These are phyloP conservation scores for Stegastes partitus DNA, from an alignment of 2,113 vertebrate genomes.

Conservation along the genomic window DNA sequence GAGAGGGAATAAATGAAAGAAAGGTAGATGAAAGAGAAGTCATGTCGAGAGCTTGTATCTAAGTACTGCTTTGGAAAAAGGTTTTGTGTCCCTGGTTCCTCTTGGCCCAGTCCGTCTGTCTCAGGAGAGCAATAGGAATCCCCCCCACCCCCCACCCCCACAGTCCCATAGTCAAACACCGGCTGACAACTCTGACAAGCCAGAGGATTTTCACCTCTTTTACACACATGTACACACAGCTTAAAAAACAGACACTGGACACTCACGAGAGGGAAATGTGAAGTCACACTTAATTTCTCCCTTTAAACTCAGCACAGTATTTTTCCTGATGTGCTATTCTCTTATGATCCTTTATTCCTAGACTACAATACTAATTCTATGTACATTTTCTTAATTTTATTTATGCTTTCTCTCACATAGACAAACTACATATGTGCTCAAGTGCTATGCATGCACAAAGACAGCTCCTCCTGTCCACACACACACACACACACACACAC, in stretches of 20 bases:
- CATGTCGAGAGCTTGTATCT: constrained; percentile 14
- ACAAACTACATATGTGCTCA: background rate
- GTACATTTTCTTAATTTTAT: constrained; percentile 5
- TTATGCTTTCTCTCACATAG: constrained; percentile 1
- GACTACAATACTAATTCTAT: background rate
- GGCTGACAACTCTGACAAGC: constrained; percentile 64
- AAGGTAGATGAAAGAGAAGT: constrained; percentile 4
- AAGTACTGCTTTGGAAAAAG: constrained; percentile 33
- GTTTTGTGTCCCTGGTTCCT: constrained; percentile 35
- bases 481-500: constrained; percentile 18
- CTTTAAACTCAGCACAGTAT: background rate
- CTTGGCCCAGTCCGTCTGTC: constrained; percentile 1
- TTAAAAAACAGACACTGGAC: constrained; percentile 11
- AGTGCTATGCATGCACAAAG: constrained; percentile 26
- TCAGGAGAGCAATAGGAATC: constrained; percentile 34
- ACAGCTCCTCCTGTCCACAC: constrained; percentile 20
- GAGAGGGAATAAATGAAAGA: constrained; percentile 20
- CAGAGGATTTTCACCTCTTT: constrained; percentile 64
- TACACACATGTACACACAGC: constrained; percentile 43
- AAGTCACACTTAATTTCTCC: background rate
- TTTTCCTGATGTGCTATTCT: constrained; percentile 4
- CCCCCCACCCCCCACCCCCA: constrained; percentile 9
- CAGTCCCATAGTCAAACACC: constrained; percentile 54
- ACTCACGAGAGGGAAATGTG: constrained; percentile 9
- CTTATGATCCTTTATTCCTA: constrained; percentile 7